Percentiles rank a stretch among this genome's conserved stretches.
Evolutionary conservation across 2,797 vertebrate species (phyloP).

Genomic region (Sitta carolinensis): DNA sequence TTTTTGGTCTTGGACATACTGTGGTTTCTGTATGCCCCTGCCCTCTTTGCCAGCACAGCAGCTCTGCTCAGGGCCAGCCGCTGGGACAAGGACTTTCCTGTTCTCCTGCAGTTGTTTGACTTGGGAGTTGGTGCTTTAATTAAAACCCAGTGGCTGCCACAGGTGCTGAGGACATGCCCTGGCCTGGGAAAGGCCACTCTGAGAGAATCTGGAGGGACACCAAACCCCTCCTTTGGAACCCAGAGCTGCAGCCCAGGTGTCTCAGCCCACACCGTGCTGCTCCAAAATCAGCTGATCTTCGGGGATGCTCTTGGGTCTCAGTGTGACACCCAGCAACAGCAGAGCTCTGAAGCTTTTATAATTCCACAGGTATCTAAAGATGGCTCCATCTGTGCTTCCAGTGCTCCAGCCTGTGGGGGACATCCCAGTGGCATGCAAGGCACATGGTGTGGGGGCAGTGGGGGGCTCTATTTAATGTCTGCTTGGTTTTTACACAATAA

Average conservation of each 20-base stretch:
- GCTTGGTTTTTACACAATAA: slow-evolving; percentile 75
- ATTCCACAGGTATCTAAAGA: neutral
- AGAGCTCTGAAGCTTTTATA: neutral
- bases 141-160: neutral
- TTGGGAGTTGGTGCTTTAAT: slow-evolving; percentile 52
- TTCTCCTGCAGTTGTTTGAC: slow-evolving; percentile 27
- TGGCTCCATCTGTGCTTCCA: rapidly evolving
- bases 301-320: neutral
- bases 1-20: neutral
- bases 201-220: neutral
- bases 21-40: neutral
- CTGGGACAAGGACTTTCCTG: neutral
- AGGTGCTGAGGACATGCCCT: neutral
- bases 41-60: rapidly evolving
- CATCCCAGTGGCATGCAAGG: neutral
- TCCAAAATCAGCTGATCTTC: rapidly evolving
- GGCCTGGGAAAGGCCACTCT: neutral
- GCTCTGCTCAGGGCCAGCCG: neutral
- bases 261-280: rapidly evolving
- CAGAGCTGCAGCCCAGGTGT: neutral
- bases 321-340: neutral
- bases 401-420: neutral
- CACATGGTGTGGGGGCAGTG: rapidly evolving
- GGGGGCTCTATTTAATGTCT: neutral
- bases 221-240: neutral